Evolutionary conservation across 2,797 vertebrate species (phyloP).

Genomic region (Protosalanx chinensis): DNA sequence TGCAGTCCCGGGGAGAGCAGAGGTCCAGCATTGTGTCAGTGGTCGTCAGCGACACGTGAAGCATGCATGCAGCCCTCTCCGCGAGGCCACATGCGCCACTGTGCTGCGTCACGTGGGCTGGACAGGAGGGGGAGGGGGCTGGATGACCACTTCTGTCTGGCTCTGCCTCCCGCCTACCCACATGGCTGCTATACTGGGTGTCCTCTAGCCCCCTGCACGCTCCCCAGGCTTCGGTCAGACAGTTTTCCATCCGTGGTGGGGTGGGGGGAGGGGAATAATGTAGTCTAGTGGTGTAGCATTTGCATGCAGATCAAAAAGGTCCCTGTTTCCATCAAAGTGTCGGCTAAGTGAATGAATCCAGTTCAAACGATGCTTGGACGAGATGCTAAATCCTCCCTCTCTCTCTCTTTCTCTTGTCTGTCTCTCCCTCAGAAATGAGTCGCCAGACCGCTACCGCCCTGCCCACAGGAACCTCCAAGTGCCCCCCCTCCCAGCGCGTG

Average conservation of each 20-base stretch:
- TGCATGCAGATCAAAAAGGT: no score
- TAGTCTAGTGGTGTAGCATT: no score
- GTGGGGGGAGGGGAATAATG: no score
- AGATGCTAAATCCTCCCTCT: background rate
- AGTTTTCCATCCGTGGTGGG: background rate
- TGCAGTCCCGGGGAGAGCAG: background rate
- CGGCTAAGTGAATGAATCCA: no score
- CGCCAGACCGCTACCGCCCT: conserved; percentile 98
- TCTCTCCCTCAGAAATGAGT: conserved; percentile 90
- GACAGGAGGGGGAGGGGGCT: background rate
- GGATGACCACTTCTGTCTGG: background rate
- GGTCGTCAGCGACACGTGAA: no score
- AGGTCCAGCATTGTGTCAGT: background rate
- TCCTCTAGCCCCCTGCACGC: background rate
- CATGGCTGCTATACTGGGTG: background rate
- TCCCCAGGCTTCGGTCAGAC: background rate
- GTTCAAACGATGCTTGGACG: no score
- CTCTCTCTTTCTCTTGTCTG: background rate
- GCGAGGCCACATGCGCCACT: background rate
- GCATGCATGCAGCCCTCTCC: no score
- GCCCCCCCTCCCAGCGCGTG: conserved; percentile 94
- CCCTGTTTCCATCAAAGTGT: no score
- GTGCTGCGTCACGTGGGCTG: background rate
- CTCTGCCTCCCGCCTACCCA: background rate
- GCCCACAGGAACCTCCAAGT: conserved; percentile 98